A percentile compares a stretch with the other conserved stretches of the same genome.
These are phyloP conservation scores for Hemibagrus wyckioides DNA, from an alignment of 2,113 vertebrate species.

Conservation along the genomic window DNA sequence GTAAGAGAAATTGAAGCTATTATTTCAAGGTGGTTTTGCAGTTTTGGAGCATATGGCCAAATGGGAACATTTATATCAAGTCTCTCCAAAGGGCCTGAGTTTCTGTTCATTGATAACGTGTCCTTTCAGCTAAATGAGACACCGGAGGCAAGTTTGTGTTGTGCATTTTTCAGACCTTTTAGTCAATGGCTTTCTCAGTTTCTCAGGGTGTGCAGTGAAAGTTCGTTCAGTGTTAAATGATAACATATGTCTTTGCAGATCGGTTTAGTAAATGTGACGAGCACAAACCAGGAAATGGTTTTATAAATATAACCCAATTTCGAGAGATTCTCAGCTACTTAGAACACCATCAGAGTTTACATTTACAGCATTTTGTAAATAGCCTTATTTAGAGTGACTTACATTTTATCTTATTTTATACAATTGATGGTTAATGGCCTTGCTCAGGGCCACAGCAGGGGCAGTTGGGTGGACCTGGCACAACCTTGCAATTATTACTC, in stretches of 20 bases:
- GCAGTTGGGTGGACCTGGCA: no score
- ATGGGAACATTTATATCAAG: neutral
- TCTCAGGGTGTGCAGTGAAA: neutral
- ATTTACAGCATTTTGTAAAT: no score
- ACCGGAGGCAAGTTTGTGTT: slow-evolving; percentile 18
- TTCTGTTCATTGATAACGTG: neutral
- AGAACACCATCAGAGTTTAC: neutral
- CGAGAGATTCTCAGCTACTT: neutral
- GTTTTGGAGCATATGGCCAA: neutral
- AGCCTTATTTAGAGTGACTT: no score
- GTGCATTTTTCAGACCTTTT: neutral
- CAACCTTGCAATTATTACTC: no score
- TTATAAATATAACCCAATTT: neutral
- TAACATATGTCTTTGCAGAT: neutral
- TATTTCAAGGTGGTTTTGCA: neutral
- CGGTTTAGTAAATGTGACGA: no score
- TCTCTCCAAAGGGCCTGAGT: neutral
- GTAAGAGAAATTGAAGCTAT: neutral
- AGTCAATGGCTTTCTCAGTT: slow-evolving; percentile 1
- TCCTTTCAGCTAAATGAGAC: slow-evolving; percentile 23
- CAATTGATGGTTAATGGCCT: no score
- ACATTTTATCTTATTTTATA: no score
- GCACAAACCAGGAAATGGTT: neutral
- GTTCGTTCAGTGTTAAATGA: neutral
- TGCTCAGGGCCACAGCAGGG: no score